A percentile compares a stretch with the other conserved stretches of the same genome.
Evolutionary conservation across 2,888 invertebrate species (phyloP).

Genomic region (Myathropa florea): DNA sequence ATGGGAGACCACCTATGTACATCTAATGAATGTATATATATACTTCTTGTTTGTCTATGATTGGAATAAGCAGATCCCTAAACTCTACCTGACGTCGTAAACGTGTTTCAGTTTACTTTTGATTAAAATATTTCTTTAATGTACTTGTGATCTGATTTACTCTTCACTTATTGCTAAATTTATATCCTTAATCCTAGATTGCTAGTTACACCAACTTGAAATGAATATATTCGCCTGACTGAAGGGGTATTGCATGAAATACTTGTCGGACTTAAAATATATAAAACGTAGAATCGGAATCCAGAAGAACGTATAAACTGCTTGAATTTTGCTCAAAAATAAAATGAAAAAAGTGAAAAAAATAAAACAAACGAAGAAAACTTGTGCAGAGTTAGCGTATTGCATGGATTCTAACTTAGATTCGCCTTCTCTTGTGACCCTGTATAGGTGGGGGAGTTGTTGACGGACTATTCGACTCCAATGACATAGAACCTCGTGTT

Average conservation of each 20-base stretch:
- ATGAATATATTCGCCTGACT: slow-evolving; percentile 34
- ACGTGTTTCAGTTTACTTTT: slow-evolving; percentile 28
- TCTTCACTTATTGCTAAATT: slow-evolving; percentile 40
- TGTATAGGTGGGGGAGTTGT: slow-evolving; percentile 80
- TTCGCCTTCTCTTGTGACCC: slow-evolving; percentile 78
- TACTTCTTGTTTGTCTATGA: background rate
- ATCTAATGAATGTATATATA: slow-evolving; percentile 14
- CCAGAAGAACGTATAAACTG: background rate
- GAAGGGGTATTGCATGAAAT: slow-evolving; percentile 24
- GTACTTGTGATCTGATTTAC: slow-evolving; percentile 13
- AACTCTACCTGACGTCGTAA: background rate
- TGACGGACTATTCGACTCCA: slow-evolving; percentile 80
- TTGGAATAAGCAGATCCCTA: slow-evolving; percentile 11
- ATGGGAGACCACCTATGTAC: background rate
- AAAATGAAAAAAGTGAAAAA: background rate
- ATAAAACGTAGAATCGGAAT: background rate
- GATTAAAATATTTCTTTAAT: slow-evolving; percentile 2
- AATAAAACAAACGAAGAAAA: background rate
- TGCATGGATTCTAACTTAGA: slow-evolving; percentile 73
- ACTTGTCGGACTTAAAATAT: slow-evolving; percentile 23
- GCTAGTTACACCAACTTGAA: slow-evolving; percentile 61
- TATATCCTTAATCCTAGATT: slow-evolving; percentile 25
- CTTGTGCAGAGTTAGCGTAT: slow-evolving; percentile 25
- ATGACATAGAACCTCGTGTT: slow-evolving; percentile 80
- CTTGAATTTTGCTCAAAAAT: background rate